Evolutionary conservation across 2,888 invertebrate genomes (phyloP).

Genomic region (Drosophila leonis): DNA sequence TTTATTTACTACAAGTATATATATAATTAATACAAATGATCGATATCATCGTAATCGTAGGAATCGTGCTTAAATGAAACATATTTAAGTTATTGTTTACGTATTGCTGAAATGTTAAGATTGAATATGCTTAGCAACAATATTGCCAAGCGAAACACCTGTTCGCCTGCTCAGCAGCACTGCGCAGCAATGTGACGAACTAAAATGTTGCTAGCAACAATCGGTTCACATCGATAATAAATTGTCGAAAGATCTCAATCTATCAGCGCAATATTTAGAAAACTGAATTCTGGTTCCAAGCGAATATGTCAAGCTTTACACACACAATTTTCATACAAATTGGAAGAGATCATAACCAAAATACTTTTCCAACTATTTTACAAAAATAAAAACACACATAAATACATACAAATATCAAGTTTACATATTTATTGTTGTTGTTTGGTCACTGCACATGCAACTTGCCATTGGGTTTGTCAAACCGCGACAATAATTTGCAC

Average conservation of each 20-base stretch:
- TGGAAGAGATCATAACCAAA: too few relatives aligned
- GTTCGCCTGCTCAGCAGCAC: conserved; percentile 10
- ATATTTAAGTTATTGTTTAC: not conserved
- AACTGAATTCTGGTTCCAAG: too few relatives aligned
- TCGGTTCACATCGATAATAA: not conserved
- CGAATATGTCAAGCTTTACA: too few relatives aligned
- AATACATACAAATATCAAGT: conserved; percentile 31
- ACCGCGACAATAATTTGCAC: conserved; percentile 84
- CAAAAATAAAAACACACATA: not conserved
- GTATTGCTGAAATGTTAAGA: not conserved
- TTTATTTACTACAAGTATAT: too few relatives aligned
- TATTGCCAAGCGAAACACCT: not conserved
- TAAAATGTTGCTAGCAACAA: conserved; percentile 20
- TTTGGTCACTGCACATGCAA: conserved; percentile 58
- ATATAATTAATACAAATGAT: too few relatives aligned
- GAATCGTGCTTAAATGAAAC: not conserved
- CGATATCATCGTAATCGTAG: too few relatives aligned
- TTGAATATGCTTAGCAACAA: not conserved
- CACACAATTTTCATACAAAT: too few relatives aligned
- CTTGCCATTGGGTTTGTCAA: conserved; percentile 85
- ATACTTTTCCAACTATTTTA: too few relatives aligned
- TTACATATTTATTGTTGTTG: conserved; percentile 62
- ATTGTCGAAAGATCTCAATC: too few relatives aligned
- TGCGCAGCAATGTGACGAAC: conserved; percentile 12
- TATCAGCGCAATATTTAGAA: too few relatives aligned